phyloP scores from a whole-genome alignment of 2,113 vertebrate genomes.

The Sceloporus tristichus region DNA sequence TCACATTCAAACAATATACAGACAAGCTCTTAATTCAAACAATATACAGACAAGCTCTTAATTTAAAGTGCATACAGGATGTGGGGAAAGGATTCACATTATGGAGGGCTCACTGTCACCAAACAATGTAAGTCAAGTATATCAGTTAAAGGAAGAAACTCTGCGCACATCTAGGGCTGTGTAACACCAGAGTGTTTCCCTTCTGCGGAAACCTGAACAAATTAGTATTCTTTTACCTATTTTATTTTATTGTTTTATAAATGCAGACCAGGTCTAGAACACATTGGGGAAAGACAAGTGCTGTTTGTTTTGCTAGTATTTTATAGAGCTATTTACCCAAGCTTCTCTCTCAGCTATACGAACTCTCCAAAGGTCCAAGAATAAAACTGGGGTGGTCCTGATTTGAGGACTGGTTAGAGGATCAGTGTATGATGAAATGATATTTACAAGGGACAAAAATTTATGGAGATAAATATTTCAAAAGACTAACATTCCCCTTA shows the following conservation, averaged over 20 bases:
- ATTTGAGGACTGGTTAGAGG: slow-evolving; percentile 37
- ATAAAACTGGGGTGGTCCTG: slow-evolving; percentile 51
- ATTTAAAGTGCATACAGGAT: slow-evolving; percentile 45
- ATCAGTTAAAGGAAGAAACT: slow-evolving; percentile 28
- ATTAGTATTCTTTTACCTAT: slow-evolving; percentile 38
- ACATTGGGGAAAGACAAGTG: slow-evolving; percentile 29
- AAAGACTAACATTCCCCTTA: background rate
- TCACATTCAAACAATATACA: slow-evolving; percentile 75
- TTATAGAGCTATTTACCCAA: slow-evolving; percentile 69
- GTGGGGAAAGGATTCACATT: slow-evolving; percentile 71
- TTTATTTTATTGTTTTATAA: slow-evolving; percentile 36
- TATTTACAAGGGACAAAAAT: slow-evolving; percentile 22
- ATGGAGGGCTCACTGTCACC: slow-evolving; percentile 48
- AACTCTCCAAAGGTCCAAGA: slow-evolving; percentile 66
- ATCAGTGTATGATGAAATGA: slow-evolving; percentile 52
- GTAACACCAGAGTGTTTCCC: slow-evolving; percentile 22
- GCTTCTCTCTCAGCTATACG: slow-evolving; percentile 61
- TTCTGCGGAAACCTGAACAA: slow-evolving; percentile 39
- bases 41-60: slow-evolving; percentile 68
- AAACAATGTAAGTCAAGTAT: slow-evolving; percentile 34
- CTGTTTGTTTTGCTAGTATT: slow-evolving; percentile 65
- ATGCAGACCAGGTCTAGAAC: slow-evolving; percentile 35
- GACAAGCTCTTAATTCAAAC: slow-evolving; percentile 69
- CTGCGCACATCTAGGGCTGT: slow-evolving; percentile 36
- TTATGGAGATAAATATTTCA: background rate